Percentiles rank a stretch among this genome's conserved stretches.
Evolutionary conservation across 2,888 invertebrate genomes (phyloP).

Genomic region (Rotaria sp.): DNA sequence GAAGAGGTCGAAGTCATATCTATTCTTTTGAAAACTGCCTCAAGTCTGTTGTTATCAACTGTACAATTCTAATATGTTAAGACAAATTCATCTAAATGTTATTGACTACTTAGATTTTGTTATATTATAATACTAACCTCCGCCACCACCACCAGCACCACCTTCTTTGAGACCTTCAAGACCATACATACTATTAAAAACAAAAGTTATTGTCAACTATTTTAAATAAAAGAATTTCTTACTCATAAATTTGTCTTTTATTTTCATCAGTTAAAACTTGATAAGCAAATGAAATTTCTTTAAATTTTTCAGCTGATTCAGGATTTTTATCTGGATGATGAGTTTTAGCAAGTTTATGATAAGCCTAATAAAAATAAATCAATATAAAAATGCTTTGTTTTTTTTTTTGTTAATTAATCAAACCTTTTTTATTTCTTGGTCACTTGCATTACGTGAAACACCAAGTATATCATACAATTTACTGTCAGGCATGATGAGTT

Average conservation of each 20-base stretch:
- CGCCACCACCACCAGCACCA: slow-evolving; percentile 33
- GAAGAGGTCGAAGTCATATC: too few relatives aligned
- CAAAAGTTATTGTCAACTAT: neutral
- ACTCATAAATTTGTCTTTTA: slow-evolving; percentile 74
- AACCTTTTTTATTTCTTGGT: slow-evolving; percentile 75
- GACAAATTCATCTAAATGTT: too few relatives aligned
- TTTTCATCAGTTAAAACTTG: slow-evolving; percentile 84
- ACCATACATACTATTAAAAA: slow-evolving; percentile 63
- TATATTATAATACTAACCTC: neutral
- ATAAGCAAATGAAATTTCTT: slow-evolving; percentile 89
- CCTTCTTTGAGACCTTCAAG: slow-evolving; percentile 80
- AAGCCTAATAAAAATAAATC: slow-evolving; percentile 61
- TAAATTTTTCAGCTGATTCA: slow-evolving; percentile 81
- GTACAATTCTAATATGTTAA: too few relatives aligned
- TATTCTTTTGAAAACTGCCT: too few relatives aligned
- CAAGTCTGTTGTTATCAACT: too few relatives aligned
- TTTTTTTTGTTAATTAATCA: too few relatives aligned
- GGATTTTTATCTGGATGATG: slow-evolving; percentile 84
- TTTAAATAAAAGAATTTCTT: neutral
- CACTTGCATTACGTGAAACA: slow-evolving; percentile 70
- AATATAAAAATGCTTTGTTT: neutral
- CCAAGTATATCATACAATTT: slow-evolving; percentile 79
- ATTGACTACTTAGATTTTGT: too few relatives aligned
- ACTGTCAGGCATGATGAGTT: slow-evolving; percentile 60
- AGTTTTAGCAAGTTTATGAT: slow-evolving; percentile 82